Conservation (phyloP, 2,797 vertebrate genomes). For the Liasis olivaceus region DNA sequence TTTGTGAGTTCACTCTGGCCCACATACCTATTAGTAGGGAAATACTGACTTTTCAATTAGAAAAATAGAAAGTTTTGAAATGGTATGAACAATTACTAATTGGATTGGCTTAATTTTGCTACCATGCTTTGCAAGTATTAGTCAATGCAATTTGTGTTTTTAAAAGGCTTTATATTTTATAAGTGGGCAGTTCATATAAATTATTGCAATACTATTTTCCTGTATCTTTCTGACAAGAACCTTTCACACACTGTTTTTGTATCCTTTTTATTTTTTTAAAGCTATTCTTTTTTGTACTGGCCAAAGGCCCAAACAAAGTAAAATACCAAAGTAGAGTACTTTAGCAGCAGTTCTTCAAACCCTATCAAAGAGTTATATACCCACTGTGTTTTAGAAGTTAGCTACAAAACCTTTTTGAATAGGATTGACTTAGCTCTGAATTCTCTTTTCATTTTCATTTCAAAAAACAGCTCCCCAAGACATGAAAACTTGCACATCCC, state of each 20-base stretch:
- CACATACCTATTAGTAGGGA: background rate
- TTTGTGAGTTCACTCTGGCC: background rate
- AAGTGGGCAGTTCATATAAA: background rate
- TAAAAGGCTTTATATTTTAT: background rate
- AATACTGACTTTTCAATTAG: background rate
- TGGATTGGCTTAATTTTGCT: background rate
- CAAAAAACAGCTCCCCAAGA: background rate
- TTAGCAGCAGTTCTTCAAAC: background rate
- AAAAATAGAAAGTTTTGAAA: background rate
- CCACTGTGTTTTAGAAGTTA: background rate
- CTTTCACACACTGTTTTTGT: background rate
- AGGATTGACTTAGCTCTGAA: background rate
- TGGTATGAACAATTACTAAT: background rate
- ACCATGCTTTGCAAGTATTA: background rate
- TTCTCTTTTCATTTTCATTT: background rate
- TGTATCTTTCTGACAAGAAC: background rate
- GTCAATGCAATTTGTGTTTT: constrained; percentile 1
- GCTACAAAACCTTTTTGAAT: background rate
- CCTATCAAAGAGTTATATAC: background rate
- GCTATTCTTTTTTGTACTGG: background rate
- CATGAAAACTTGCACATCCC: background rate
- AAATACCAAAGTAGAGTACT: background rate
- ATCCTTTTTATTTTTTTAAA: background rate
- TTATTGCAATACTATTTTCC: background rate
- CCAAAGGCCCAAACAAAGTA: background rate